phyloP scores from a whole-genome alignment of 2,797 vertebrate genomes.

The Syngnathus rostellatus region DNA sequence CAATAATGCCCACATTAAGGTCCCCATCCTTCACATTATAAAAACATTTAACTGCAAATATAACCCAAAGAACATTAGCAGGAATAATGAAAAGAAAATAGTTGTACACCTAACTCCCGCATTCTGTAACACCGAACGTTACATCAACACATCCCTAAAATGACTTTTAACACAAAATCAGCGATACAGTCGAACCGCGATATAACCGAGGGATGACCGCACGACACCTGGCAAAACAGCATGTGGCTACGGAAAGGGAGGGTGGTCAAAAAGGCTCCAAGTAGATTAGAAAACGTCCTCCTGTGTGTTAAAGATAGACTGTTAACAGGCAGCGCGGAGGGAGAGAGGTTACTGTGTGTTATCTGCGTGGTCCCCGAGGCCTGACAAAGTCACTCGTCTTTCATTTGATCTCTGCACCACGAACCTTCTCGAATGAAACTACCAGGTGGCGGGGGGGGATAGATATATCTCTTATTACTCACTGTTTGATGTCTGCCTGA shows the following conservation, averaged over 20 bases:
- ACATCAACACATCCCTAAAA: not conserved
- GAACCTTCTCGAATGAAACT: conserved; percentile 23
- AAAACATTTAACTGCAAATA: too few relatives aligned
- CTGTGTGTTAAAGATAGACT: conserved; percentile 4
- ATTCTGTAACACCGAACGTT: too few relatives aligned
- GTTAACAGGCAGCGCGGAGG: not conserved
- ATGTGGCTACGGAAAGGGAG: not conserved
- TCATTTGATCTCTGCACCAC: conserved; percentile 68
- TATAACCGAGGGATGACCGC: not conserved
- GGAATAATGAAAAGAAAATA: too few relatives aligned
- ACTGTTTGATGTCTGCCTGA: not conserved
- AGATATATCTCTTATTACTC: not conserved
- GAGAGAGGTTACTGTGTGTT: conserved; percentile 18
- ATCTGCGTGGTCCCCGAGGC: conserved; percentile 24
- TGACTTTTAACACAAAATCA: not conserved
- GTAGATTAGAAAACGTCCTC: conserved; percentile 9
- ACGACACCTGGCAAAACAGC: not conserved
- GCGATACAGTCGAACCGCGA: not conserved
- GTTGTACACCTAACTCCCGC: not conserved
- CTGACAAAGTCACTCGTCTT: conserved; percentile 48
- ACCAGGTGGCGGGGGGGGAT: not conserved
- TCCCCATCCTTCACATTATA: too few relatives aligned
- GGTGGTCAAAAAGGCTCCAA: not conserved
- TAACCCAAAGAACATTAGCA: too few relatives aligned
- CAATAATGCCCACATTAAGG: too few relatives aligned